phyloP scores from a whole-genome alignment of 92 coral and sea anemone genomes.

The Palythoa caribaeorum region DNA sequence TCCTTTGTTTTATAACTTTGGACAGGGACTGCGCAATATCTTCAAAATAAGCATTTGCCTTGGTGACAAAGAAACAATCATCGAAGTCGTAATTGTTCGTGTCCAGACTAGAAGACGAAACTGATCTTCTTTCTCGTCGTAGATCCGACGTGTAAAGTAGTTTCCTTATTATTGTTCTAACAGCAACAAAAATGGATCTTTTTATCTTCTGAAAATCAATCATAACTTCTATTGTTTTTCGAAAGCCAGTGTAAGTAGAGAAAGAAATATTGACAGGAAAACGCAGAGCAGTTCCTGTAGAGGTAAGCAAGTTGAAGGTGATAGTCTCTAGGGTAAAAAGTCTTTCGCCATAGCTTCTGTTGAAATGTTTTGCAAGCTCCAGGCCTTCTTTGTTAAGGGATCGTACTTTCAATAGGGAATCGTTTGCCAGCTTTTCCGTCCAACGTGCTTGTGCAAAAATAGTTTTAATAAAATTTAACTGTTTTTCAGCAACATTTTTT shows the following conservation, averaged over 20 bases:
- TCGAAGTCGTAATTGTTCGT: neutral
- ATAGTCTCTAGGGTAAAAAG: constrained; percentile 51
- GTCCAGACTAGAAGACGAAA: neutral
- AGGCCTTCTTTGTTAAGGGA: neutral
- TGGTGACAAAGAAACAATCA: constrained; percentile 21
- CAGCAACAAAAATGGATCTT: constrained; percentile 51
- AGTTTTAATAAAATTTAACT: neutral
- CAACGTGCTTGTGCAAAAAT: neutral
- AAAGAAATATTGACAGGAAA: constrained; percentile 54
- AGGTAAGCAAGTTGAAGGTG: constrained; percentile 36
- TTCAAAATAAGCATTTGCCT: constrained; percentile 41
- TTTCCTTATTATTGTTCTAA: constrained; percentile 32
- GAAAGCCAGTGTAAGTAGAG: constrained; percentile 23
- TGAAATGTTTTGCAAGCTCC: neutral
- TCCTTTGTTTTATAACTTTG: neutral
- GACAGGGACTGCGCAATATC: constrained; percentile 35
- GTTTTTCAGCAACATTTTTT: neutral
- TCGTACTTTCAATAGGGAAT: neutral
- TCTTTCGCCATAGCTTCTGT: neutral
- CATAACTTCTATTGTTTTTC: constrained; percentile 44
- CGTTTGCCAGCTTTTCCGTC: neutral
- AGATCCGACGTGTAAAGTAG: neutral
- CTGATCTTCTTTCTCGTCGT: neutral
- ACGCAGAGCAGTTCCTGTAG: constrained; percentile 41
- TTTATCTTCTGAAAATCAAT: constrained; percentile 60